phyloP scores from a whole-genome alignment of 2,113 vertebrate species.

The Paratilapia polleni region DNA sequence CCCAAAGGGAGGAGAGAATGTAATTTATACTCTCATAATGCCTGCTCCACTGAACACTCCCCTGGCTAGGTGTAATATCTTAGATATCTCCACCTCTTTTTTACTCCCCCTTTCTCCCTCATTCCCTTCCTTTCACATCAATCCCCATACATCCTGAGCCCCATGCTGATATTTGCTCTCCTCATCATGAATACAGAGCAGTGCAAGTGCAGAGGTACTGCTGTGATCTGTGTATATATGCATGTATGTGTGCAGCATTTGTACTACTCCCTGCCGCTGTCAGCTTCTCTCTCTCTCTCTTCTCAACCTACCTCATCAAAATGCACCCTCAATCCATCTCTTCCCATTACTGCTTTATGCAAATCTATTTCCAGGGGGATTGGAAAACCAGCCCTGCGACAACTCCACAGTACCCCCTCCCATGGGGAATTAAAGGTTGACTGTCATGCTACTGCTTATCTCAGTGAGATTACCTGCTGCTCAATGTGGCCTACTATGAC shows the following conservation, averaged over 20 bases:
- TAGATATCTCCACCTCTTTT: slow-evolving; percentile 56
- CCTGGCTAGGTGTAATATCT: slow-evolving; percentile 71
- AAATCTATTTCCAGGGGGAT: slow-evolving; percentile 31
- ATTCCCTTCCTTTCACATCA: slow-evolving; percentile 31
- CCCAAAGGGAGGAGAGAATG: slow-evolving; percentile 66
- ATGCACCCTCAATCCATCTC: slow-evolving; percentile 28
- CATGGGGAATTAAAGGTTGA: slow-evolving; percentile 69
- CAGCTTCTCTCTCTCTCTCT: slow-evolving; percentile 1
- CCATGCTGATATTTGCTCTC: slow-evolving; percentile 58
- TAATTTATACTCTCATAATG: slow-evolving; percentile 76
- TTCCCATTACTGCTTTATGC: slow-evolving; percentile 35
- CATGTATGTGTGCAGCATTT: slow-evolving; percentile 39
- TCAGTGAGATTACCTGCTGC: slow-evolving; percentile 65
- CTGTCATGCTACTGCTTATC: slow-evolving; percentile 68
- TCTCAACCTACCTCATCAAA: slow-evolving; percentile 19
- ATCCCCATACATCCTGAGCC: slow-evolving; percentile 28
- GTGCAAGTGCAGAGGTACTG: slow-evolving; percentile 35
- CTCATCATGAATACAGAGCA: slow-evolving; percentile 73
- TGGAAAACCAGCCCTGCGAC: slow-evolving; percentile 14
- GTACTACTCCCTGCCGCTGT: not conserved
- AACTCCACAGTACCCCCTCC: slow-evolving; percentile 51
- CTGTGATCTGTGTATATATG: slow-evolving; percentile 48
- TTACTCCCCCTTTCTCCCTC: slow-evolving; percentile 15
- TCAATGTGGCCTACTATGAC: slow-evolving; percentile 57
- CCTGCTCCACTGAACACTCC: slow-evolving; percentile 69